Evolutionary conservation across 2,888 invertebrate species (phyloP).

Genomic region (Tryphoninae sp.): DNA sequence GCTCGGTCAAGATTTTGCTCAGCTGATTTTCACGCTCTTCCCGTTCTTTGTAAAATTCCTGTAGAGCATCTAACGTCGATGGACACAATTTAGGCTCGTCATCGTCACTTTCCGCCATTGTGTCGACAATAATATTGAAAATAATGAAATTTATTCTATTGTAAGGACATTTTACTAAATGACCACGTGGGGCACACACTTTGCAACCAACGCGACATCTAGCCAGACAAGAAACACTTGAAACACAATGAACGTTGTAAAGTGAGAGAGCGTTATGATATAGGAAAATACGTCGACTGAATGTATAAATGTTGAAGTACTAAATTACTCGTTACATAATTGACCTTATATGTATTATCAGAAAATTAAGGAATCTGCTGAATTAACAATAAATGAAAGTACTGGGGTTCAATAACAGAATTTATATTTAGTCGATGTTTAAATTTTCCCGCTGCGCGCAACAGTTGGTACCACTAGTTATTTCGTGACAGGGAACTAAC

Average conservation of each 20-base stretch:
- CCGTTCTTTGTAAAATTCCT: constrained; percentile 90
- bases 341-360: background rate
- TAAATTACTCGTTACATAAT: background rate
- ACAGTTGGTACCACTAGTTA: constrained; percentile 44
- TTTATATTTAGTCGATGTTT: background rate
- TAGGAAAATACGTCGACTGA: background rate
- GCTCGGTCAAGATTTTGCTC: constrained; percentile 74
- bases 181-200: constrained; percentile 27
- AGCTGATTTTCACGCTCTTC: constrained; percentile 84
- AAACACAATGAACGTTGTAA: background rate
- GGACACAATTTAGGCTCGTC: constrained; percentile 86
- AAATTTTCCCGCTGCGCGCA: constrained; percentile 34
- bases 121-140: constrained; percentile 6
- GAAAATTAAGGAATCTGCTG: background rate
- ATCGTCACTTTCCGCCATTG: constrained; percentile 79
- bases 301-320: background rate
- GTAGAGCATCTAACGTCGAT: constrained; percentile 88
- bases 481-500: background rate
- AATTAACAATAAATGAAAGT: background rate
- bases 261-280: background rate
- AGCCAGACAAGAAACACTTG: background rate
- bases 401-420: background rate
- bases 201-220: background rate
- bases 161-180: background rate
- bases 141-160: constrained; percentile 3